Conservation (phyloP, 2,888 invertebrate species). For the Bhutanitis thaidina region DNA sequence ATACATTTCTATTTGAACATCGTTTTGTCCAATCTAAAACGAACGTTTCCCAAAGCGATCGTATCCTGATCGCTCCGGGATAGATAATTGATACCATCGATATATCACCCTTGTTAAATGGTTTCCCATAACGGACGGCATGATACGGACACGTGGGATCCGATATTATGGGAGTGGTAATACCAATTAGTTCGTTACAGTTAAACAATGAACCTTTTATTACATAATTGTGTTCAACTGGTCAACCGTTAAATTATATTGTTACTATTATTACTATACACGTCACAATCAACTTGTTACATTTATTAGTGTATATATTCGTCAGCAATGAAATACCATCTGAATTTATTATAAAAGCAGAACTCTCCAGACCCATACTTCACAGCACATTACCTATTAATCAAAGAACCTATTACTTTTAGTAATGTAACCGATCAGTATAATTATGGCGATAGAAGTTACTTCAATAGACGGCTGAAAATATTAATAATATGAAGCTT, state of each 20-base stretch:
- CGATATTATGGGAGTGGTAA: conserved; percentile 33
- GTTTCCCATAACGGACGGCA: conserved; percentile 55
- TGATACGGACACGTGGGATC: conserved; percentile 38
- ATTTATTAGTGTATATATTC: too few species aligned
- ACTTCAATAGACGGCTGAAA: too few species aligned
- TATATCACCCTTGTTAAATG: conserved; percentile 68
- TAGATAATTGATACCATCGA: conserved; percentile 66
- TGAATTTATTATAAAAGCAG: too few species aligned
- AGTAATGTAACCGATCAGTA: too few species aligned
- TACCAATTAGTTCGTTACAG: conserved; percentile 21
- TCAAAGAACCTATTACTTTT: too few species aligned
- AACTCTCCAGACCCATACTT: too few species aligned
- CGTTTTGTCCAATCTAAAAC: conserved; percentile 33
- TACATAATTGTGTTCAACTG: conserved; percentile 16
- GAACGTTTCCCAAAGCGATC: conserved; percentile 34
- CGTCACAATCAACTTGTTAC: too few species aligned
- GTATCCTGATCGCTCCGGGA: conserved; percentile 33
- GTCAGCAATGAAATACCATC: too few species aligned
- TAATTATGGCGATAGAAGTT: too few species aligned
- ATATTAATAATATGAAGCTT: too few species aligned
- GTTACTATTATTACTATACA: not conserved
- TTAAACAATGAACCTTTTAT: conserved; percentile 22
- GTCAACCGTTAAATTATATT: conserved; percentile 18
- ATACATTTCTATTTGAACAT: not conserved
- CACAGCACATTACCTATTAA: too few species aligned